Evolutionary conservation across 2,113 vertebrate species (phyloP), one percentile per base, ranked within the genome.

Genomic region (Pongo pygmaeus): DNA sequence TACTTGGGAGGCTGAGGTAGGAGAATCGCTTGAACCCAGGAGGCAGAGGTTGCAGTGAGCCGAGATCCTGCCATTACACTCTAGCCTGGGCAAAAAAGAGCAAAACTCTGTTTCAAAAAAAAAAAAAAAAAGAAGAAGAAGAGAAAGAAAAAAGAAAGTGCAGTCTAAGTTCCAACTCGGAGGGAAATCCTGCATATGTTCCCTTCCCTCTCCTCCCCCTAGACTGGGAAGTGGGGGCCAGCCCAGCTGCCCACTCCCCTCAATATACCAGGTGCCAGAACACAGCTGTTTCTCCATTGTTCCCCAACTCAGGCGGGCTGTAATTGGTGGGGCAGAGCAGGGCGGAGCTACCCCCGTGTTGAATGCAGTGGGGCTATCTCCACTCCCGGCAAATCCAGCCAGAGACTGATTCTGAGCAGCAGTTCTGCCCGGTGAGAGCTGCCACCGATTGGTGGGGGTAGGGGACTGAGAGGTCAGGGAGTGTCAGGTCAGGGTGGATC

Each of bases 341-440:
- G 92, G 74, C 72, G 93, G 89, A 57, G 85, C 69, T 17, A 13
- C 72, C 67, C 27, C 67, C 14, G 17, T 8, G 23, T 12, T 25
- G 48, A 2, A 32, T 77, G 61, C 50, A 27, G 57, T 2, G 25
- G 93, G n/a, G 87, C 52, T 59, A 70, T 43, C 20, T 50, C 30
- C 84, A 43, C 17, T 12, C 43, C 16, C 89, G 61, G 89, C 92
- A 96, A 92, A 92, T 61, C 52, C 87, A 59, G 55, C 80, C 61
- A 18, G 93, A 96, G 80, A 12, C 3, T 40, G 61, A 50, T 22
- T 89, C n/a, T 77, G 92, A 97, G 70, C 64, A 35, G 88, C 69
- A 38, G 30, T 96, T 93, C 92, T 59, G 64, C 95, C 89, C 1
- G 92, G 96, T 98, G 77, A 98, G 97, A 96, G 90, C 59, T 69